phyloP scores from a whole-genome alignment of 2,888 invertebrate genomes.

The Fragum whitleyi region DNA sequence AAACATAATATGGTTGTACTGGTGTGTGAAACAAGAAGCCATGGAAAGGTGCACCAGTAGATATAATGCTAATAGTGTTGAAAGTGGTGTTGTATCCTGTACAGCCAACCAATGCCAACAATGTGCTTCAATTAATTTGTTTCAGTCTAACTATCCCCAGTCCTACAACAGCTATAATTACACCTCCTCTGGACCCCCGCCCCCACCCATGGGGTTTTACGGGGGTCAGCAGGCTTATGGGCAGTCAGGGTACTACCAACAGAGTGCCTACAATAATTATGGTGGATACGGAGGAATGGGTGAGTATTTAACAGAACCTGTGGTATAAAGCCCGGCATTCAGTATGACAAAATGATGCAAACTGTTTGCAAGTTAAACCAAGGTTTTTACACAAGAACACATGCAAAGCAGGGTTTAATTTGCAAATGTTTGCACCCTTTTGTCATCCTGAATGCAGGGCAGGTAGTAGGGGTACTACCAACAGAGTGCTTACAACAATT shows the following conservation, averaged over 20 bases:
- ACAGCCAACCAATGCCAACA: too few relatives aligned
- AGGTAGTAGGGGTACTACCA: constrained; percentile 29
- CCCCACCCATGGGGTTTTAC: constrained; percentile 41
- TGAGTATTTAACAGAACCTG: neutral
- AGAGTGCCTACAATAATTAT: constrained; percentile 62
- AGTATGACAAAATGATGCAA: neutral
- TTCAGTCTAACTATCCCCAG: constrained; percentile 65
- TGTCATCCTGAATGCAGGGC: too few relatives aligned
- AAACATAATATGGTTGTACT: too few relatives aligned
- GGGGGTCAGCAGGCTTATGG: constrained; percentile 18
- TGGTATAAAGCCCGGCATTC: neutral
- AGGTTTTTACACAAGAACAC: too few relatives aligned
- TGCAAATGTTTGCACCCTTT: too few relatives aligned
- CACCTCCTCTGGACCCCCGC: constrained; percentile 50
- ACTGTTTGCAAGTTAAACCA: too few relatives aligned
- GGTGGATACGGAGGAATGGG: constrained; percentile 37
- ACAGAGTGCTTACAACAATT: constrained; percentile 62
- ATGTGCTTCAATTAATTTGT: too few relatives aligned
- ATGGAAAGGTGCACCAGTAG: too few relatives aligned
- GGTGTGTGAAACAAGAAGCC: too few relatives aligned
- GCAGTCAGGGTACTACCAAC: constrained; percentile 32
- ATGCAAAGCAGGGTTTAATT: too few relatives aligned
- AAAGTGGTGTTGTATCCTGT: too few relatives aligned
- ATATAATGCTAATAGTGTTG: too few relatives aligned
- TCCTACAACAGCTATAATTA: constrained; percentile 36